phyloP scores from a whole-genome alignment of 2,113 vertebrate genomes.

The Caranx ignobilis region DNA sequence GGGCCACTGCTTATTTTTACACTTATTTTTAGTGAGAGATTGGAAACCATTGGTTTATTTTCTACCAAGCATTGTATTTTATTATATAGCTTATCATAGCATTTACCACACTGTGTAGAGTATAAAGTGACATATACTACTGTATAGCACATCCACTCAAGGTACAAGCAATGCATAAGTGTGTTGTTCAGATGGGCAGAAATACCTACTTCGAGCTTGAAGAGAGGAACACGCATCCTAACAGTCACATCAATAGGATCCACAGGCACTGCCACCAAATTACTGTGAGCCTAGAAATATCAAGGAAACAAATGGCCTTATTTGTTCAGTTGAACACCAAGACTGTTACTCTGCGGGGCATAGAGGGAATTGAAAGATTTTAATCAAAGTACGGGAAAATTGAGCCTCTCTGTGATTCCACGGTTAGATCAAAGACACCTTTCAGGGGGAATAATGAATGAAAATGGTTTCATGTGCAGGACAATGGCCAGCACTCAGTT shows the following conservation, averaged over 20 bases:
- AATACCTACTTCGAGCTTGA: conserved; percentile 86
- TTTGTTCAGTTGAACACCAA: conserved; percentile 22
- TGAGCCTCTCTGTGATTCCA: conserved; percentile 38
- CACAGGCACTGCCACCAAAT: conserved; percentile 81
- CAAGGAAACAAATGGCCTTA: conserved; percentile 53
- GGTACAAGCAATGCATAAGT: too few species aligned
- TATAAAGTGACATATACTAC: too few species aligned
- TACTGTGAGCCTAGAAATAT: conserved; percentile 82
- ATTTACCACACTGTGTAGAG: too few species aligned
- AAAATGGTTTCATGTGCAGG: conserved; percentile 7
- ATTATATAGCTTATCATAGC: not conserved
- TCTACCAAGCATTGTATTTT: not conserved
- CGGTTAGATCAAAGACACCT: conserved; percentile 29
- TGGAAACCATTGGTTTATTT: not conserved
- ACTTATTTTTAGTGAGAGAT: not conserved
- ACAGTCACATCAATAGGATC: conserved; percentile 78
- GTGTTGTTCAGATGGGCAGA: not conserved
- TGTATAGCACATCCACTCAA: too few species aligned
- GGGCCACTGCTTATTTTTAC: too few species aligned
- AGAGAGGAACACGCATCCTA: conserved; percentile 81
- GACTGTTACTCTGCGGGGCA: conserved; percentile 17
- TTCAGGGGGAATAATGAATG: conserved; percentile 33
- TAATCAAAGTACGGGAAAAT: conserved; percentile 36
- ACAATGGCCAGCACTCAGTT: conserved; percentile 5
- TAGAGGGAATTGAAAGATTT: conserved; percentile 37